Percentiles rank a stretch among this genome's conserved stretches.
Evolutionary conservation across 2,797 vertebrate species (phyloP).

Genomic region (Xiphorhynchus erythropygius): DNA sequence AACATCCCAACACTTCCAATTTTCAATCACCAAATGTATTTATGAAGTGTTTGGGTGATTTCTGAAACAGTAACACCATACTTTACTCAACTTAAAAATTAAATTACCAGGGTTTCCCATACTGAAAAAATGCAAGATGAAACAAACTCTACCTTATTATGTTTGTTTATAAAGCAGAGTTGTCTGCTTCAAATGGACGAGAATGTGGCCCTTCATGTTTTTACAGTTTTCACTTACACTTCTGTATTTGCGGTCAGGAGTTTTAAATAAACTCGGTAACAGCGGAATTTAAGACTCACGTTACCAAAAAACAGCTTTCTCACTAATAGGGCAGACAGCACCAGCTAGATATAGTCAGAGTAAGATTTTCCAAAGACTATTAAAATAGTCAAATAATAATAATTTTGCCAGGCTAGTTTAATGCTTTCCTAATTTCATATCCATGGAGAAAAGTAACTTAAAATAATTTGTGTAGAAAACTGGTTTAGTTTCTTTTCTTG

Average conservation of each 20-base stretch:
- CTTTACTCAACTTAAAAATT: background rate
- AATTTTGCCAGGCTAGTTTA: background rate
- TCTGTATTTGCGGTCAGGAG: background rate
- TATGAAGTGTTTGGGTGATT: background rate
- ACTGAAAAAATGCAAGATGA: background rate
- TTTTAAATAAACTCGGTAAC: background rate
- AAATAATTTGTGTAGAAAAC: background rate
- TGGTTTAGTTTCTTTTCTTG: background rate
- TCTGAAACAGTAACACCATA: background rate
- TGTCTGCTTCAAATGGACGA: background rate
- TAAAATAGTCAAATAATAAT: background rate
- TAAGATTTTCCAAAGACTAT: background rate
- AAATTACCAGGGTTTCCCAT: background rate
- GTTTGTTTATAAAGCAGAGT: background rate
- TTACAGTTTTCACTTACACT: conserved; percentile 3
- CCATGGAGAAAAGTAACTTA: background rate
- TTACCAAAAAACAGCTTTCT: background rate
- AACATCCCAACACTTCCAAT: background rate
- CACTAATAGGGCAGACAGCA: background rate
- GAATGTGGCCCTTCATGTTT: background rate
- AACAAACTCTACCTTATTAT: background rate
- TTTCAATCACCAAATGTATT: background rate
- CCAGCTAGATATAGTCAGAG: background rate
- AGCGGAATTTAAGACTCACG: background rate
- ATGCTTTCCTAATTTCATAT: background rate